Percentiles rank a stretch among this genome's conserved stretches.
phyloP scores from a whole-genome alignment of 2,888 invertebrate genomes.

The Choreutis nemorana region DNA sequence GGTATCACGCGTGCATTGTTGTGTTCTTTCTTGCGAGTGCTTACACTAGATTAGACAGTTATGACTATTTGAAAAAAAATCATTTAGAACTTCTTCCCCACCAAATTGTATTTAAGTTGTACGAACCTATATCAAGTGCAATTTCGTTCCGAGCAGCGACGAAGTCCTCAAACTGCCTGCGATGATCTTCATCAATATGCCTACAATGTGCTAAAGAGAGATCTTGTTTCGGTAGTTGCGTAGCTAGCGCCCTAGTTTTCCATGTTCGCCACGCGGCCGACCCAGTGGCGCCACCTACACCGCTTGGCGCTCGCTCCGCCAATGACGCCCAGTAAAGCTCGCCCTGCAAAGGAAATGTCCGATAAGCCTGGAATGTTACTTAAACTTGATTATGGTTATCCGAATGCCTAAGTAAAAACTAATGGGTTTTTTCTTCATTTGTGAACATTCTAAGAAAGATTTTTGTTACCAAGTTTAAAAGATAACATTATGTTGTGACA shows the following conservation, averaged over 20 bases:
- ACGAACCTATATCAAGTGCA: conserved; percentile 88
- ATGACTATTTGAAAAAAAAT: too few species aligned
- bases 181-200: conserved; percentile 80
- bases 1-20: too few species aligned
- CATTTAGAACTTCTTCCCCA: neutral
- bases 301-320: conserved; percentile 70
- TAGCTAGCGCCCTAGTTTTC: conserved; percentile 70
- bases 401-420: too few species aligned
- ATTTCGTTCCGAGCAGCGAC: conserved; percentile 94
- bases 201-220: conserved; percentile 88
- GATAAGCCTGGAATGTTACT: conserved; percentile 2
- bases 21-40: too few species aligned
- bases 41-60: too few species aligned
- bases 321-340: conserved; percentile 93
- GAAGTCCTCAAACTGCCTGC: conserved; percentile 91
- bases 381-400: too few species aligned
- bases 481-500: too few species aligned
- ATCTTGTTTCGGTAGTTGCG: conserved; percentile 95
- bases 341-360: conserved; percentile 67
- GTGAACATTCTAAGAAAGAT: too few species aligned
- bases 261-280: conserved; percentile 50
- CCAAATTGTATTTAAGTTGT: neutral
- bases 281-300: conserved; percentile 43
- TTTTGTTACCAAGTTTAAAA: too few species aligned
- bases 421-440: too few species aligned